Base-by-base conservation (phyloP, 2,888 invertebrate species). In the Panorpa germanica region DNA sequence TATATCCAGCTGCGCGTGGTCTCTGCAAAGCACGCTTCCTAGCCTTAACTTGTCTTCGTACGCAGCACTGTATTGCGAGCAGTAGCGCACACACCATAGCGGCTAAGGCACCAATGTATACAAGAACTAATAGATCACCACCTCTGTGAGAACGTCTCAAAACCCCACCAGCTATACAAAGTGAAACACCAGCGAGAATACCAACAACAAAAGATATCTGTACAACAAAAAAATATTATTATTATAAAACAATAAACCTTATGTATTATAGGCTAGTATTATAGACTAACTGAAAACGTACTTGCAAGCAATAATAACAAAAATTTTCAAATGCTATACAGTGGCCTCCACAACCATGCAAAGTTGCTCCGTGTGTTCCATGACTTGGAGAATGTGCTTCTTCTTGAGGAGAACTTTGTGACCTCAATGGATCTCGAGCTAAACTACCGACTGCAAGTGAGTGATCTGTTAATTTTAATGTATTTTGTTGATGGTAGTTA, bases 281-380 rank as follows among this genome's bases (percentile, higher is more conserved):
- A n/a, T n/a, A 18, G 6, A 8, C n/a, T n/a, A n/a, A n/a, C n/a
- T 17, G n/a, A 9, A 21, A 41, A 38, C 38, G 40, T 44, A 70
- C 70, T 61, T 70, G 70, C 43, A 72, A 56, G 44, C 70, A 67
- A 49, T 70, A 70, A 50, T 71, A 71, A 53, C 70, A 72, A 41
- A 71, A 67, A 57, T 70, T 70, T 57, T 72, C 71, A 55, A 69
- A 69, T 38, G 67, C 69, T 37, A 69, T 66, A 39, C 72, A 72
- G 45, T 69, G 70, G 4, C 72, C 72, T 8, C 71, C 71, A 48
- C 72, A 72, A 14, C 70, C 70, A n/a, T n/a, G n/a, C n/a, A n/a
- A n/a, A n/a, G n/a, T n/a, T n/a, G n/a, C n/a, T n/a, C n/a, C n/a
- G n/a, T n/a, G n/a, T n/a, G n/a, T n/a, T n/a, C n/a, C n/a, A n/a